These are phyloP conservation scores for Lordiphosa collinella DNA, from an alignment of 1,140 invertebrate species.

Conservation along the genomic window DNA sequence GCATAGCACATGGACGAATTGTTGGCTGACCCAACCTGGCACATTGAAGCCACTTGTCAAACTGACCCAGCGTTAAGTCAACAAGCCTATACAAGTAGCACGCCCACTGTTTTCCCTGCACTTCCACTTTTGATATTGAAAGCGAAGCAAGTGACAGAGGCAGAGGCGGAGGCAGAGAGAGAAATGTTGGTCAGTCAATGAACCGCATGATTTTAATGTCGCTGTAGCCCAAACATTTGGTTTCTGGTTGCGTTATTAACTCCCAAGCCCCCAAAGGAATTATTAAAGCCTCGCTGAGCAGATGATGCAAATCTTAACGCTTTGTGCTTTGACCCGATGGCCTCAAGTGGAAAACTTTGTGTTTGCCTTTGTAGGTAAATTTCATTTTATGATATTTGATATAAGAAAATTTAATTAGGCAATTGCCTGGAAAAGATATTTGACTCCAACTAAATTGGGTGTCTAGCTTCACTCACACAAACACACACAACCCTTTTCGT, in stretches of 20 bases:
- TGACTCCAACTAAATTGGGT: background rate
- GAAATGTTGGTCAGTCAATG: conserved; percentile 58
- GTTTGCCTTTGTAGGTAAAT: conserved; percentile 57
- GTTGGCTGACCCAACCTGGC: conserved; percentile 21
- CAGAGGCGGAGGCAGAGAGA: background rate
- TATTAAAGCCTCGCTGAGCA: conserved; percentile 41
- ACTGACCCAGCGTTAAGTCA: conserved; percentile 38
- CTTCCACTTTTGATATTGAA: conserved; percentile 65
- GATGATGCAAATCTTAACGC: conserved; percentile 33
- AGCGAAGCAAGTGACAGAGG: conserved; percentile 20
- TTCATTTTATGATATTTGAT: conserved; percentile 69
- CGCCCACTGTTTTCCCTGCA: conserved; percentile 19
- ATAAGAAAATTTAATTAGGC: conserved; percentile 70
- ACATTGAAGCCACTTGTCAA: conserved; percentile 67
- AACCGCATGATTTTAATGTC: conserved; percentile 73
- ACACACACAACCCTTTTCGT: no score
- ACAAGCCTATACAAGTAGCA: conserved; percentile 25
- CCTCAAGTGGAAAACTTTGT: conserved; percentile 18
- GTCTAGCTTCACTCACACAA: no score
- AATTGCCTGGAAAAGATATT: conserved; percentile 54
- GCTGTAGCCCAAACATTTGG: conserved; percentile 30
- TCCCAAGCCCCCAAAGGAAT: conserved; percentile 17
- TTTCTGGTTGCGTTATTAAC: conserved; percentile 45
- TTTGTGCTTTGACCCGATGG: conserved; percentile 6
- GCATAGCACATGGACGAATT: conserved; percentile 15